phyloP scores from a whole-genome alignment of 2,113 vertebrate genomes.

The Anser cygnoides region DNA sequence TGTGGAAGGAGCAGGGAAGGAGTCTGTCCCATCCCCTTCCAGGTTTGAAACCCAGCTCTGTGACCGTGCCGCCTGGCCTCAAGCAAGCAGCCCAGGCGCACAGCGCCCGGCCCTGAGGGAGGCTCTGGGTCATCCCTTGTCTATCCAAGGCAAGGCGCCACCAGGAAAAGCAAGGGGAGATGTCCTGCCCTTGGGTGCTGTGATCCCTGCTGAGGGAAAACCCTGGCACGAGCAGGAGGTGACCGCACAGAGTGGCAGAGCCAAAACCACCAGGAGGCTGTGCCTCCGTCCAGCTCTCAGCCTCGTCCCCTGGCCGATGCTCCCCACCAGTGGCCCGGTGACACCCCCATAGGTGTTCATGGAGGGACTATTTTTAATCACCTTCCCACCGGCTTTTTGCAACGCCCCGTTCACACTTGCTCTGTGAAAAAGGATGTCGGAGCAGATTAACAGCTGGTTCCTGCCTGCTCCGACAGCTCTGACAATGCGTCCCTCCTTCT shows the following conservation, averaged over 20 bases:
- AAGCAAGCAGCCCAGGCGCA: not conserved
- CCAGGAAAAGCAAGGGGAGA: not conserved
- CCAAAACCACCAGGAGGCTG: not conserved
- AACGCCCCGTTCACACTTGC: conserved; percentile 37
- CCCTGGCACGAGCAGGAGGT: not conserved
- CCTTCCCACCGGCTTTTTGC: conserved; percentile 18
- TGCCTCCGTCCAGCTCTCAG: not conserved
- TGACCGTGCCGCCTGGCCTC: rapidly evolving
- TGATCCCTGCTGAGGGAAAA: not conserved
- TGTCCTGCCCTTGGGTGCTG: not conserved
- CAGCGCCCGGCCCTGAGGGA: not conserved
- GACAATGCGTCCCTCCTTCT: conserved; percentile 68
- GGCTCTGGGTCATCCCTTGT: not conserved
- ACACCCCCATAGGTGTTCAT: not conserved
- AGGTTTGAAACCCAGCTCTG: not conserved
- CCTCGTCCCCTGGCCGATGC: rapidly evolving
- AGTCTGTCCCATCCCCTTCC: too few species aligned
- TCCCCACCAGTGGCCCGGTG: not conserved
- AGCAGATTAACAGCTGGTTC: conserved; percentile 71
- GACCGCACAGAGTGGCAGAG: not conserved
- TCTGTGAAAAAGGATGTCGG: conserved; percentile 62
- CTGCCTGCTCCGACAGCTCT: conserved; percentile 64
- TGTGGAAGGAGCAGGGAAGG: not conserved
- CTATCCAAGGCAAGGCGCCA: not conserved
- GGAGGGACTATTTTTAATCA: conserved; percentile 40